Percentiles rank a stretch among this genome's conserved stretches.
phyloP scores from a whole-genome alignment of 1,140 invertebrate species.

The Bombus impatiens region DNA sequence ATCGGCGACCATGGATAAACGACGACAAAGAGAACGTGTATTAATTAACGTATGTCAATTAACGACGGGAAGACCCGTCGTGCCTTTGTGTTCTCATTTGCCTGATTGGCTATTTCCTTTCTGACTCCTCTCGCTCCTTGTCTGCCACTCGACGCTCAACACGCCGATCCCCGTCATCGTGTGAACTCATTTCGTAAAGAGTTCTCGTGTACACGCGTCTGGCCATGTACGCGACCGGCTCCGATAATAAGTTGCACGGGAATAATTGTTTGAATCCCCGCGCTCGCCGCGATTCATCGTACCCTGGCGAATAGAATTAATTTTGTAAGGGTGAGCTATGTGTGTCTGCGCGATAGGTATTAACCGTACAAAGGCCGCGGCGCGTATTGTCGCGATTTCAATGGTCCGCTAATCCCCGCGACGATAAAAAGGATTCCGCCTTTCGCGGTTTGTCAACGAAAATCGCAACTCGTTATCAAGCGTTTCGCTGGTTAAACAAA shows the following conservation, averaged over 20 bases:
- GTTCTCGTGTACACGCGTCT: slow-evolving; percentile 47
- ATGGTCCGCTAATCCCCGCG: slow-evolving; percentile 11
- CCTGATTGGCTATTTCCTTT: slow-evolving; percentile 55
- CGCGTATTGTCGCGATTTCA: slow-evolving; percentile 14
- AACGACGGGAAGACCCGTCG: slow-evolving; percentile 29
- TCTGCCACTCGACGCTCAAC: slow-evolving; percentile 26
- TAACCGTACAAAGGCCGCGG: slow-evolving; percentile 5
- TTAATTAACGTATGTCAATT: slow-evolving; percentile 61
- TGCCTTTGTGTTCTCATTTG: slow-evolving; percentile 51
- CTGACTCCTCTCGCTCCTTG: slow-evolving; percentile 31
- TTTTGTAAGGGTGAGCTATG: slow-evolving; percentile 19
- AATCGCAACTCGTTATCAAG: background rate
- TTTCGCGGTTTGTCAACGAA: background rate
- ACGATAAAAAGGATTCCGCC: background rate
- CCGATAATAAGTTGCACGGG: slow-evolving; percentile 35
- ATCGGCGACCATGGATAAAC: slow-evolving; percentile 6
- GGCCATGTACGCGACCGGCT: background rate
- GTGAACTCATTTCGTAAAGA: slow-evolving; percentile 54
- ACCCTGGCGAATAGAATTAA: slow-evolving; percentile 35
- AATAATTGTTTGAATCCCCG: slow-evolving; percentile 14
- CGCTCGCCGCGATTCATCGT: slow-evolving; percentile 4
- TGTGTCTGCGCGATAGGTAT: slow-evolving; percentile 12
- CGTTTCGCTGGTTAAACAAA: background rate
- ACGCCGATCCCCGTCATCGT: slow-evolving; percentile 16
- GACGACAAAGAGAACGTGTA: slow-evolving; percentile 48